These are phyloP conservation scores for Lagodon rhomboides DNA, from an alignment of 2,797 vertebrate genomes.

Conservation along the genomic window DNA sequence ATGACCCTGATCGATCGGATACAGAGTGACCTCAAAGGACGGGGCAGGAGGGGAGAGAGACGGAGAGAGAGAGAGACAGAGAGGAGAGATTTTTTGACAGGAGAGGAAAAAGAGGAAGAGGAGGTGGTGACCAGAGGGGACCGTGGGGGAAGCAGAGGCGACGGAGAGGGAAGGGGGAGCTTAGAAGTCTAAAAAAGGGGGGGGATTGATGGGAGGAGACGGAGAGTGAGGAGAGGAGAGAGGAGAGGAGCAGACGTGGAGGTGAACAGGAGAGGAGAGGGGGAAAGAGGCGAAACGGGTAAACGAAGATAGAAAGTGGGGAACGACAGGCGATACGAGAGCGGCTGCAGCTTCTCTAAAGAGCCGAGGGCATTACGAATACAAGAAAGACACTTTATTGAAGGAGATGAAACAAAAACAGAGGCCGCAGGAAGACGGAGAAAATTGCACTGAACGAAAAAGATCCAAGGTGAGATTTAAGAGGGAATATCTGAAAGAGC, in stretches of 20 bases:
- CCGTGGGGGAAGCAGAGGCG: constrained; percentile 13
- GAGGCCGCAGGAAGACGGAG: background rate
- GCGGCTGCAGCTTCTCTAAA: constrained; percentile 15
- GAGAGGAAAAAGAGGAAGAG: background rate
- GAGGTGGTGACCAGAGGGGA: constrained; percentile 27
- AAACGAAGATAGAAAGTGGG: constrained; percentile 8
- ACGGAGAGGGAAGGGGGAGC: constrained; percentile 11
- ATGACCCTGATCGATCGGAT: constrained; percentile 64
- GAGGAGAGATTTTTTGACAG: constrained; percentile 25
- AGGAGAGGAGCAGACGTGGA: background rate
- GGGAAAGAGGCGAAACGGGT: constrained; percentile 11
- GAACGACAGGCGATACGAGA: background rate
- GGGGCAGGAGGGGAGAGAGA: constrained; percentile 7
- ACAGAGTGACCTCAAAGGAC: constrained; percentile 51
- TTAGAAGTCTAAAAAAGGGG: constrained; percentile 3
- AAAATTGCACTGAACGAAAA: constrained; percentile 20
- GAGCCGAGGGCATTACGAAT: background rate
- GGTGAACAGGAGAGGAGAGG: background rate
- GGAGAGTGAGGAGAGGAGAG: background rate
- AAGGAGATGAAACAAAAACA: constrained; percentile 18
- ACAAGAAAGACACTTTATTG: constrained; percentile 13
- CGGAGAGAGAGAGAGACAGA: background rate
- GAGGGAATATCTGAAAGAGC: constrained; percentile 22
- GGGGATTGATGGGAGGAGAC: background rate
- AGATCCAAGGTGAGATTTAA: constrained; percentile 46